phyloP scores from a whole-genome alignment of 2,888 invertebrate genomes.

The Brachyptera putata region DNA sequence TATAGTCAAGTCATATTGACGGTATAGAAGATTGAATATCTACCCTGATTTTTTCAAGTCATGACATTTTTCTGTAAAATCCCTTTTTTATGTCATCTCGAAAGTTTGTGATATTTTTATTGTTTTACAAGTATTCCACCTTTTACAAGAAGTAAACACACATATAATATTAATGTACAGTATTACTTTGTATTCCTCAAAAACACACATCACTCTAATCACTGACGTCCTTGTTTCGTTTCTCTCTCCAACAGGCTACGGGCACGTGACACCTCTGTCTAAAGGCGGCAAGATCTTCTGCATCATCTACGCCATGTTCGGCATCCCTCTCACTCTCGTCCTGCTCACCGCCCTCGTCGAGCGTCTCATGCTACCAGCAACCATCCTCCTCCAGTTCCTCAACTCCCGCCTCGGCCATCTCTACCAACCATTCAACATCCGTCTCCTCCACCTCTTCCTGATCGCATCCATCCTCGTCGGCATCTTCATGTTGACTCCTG shows the following conservation, averaged over 20 bases:
- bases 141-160: too few relatives aligned
- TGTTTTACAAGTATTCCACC: too few relatives aligned
- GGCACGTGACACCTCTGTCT: conserved; percentile 82
- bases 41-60: too few relatives aligned
- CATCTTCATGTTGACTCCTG: conserved; percentile 70
- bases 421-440: conserved; percentile 69
- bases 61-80: too few relatives aligned
- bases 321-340: conserved; percentile 82
- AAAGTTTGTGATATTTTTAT: too few relatives aligned
- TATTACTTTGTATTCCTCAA: too few relatives aligned
- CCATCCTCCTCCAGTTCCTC: conserved; percentile 62
- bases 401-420: conserved; percentile 67
- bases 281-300: conserved; percentile 84
- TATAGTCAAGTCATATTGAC: too few relatives aligned
- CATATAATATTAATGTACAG: too few relatives aligned
- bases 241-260: conserved; percentile 63
- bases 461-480: conserved; percentile 51
- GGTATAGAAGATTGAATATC: too few relatives aligned
- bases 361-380: conserved; percentile 69
- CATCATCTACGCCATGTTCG: conserved; percentile 77
- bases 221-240: too few relatives aligned
- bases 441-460: conserved; percentile 68
- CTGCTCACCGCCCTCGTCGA: conserved; percentile 79
- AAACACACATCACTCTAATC: too few relatives aligned
- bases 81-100: too few relatives aligned